Evolutionary conservation across 92 coral and sea anemone genomes (phyloP), one percentile per base, ranked within the genome.

Genomic region (Epizoanthus rinbou): DNA sequence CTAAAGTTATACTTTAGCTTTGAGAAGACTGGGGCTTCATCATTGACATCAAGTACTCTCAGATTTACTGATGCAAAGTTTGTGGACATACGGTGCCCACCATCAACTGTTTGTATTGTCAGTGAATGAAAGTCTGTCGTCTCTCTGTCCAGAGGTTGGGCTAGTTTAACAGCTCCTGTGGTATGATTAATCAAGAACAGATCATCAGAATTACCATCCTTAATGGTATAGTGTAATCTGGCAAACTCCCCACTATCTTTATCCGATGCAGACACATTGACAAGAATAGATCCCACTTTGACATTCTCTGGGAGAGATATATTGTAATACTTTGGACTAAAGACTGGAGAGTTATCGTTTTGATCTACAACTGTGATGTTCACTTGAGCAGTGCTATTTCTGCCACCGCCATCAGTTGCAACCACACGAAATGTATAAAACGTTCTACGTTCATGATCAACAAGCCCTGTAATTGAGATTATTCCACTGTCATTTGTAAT

Each of bases 401-500:
- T 81, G 10, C 93, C 97, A 33, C 95, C 99, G 1, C 98, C 99
- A 58, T 97, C 99, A 16, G 87, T 80, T 11, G 99, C 99, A 67
- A 87, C 59, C 47, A 89, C 93, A 74, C 67, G 85, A 45, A 97
- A 75, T 18, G 73, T 19, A 78, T 92, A 97, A 8, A 41, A 62
- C 11, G 91, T 57, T 64, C 82, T 80, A 5, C 18, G 70, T 85
- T 97, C 99, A 72, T 86, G 90, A 74, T 97, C 99, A 18, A 97
- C 72, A 41, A 68, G 47, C 62, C 89, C 88, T 66, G 92, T 45
- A 6, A 91, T 90, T 22, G 89, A 76, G 6, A 97, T 69, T n/a
- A 81, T 19, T 16, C 99, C 99, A 74, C 86, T 90, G 58, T 28
- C 62, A n/a, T 85, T 80, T 50, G 92, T 71, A 16, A 97, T 75